Evolutionary conservation across 2,797 vertebrate genomes (phyloP), one percentile per base, ranked within the genome.

Genomic region (Propithecus perrieri): DNA sequence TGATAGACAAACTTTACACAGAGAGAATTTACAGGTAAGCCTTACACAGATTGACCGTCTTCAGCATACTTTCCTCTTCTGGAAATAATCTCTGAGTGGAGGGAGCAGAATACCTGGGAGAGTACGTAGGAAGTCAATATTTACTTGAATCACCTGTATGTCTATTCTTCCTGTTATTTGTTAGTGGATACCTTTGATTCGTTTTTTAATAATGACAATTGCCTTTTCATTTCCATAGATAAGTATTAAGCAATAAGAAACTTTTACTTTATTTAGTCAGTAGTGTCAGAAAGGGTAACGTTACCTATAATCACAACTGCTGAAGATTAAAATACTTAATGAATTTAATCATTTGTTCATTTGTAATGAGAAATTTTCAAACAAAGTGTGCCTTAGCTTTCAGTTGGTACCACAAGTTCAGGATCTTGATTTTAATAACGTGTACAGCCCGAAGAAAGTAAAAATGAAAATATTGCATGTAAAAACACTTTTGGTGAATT

Each of bases 161-260:
- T 57, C n/a, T 85, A 1, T 43, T 90, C 48, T 93, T 97, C 38
- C 26, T 90, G 11, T 75, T 71, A 53, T 20, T 92, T 91, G 20
- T 86, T 81, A 67, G 43, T 80, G 69, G 67, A 12, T 57, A 69
- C 24, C 79, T 89, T 41, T 38, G 59, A 96, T 91, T 97, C 53
- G 90, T 93, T 96, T 98, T 92, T 95, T 48, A 96, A 46, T 98
- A 95, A 95, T 88, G 38, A 74, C 17, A 94, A 22, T 95, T 97
- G 61, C 65, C 63, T 96, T 75, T 94, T 72, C 79, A 91, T 98
- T 95, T 71, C 74, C 50, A 72, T 67, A 94, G 72, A 63, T 87
- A 97, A 97, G 67, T 96, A 95, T 89, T 93, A 85, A 97, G 81
- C 95, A 97, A 95, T 96, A 93, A 83, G 74, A 74, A 98, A 96